Base-by-base conservation (phyloP, 2,888 invertebrate species). In the Cheilosia variabilis region DNA sequence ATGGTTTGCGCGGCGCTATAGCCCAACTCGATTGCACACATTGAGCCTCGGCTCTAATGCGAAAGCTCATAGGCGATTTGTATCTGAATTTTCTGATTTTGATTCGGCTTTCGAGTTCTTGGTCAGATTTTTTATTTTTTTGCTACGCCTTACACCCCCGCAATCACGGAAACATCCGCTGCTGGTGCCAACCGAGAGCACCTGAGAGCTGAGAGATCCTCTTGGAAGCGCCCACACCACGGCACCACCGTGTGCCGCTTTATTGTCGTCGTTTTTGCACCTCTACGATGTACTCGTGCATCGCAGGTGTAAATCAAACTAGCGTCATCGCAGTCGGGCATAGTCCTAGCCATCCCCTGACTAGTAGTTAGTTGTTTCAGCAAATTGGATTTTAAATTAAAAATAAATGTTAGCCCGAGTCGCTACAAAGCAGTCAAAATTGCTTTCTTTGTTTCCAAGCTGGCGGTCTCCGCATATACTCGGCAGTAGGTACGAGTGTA, bases 331-430 rank as follows among this genome's bases (percentile, higher is more conserved):
- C 76, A 52, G 37, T 37, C 37, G 58, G 43, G 60, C 19, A 43
- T 45, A 37, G 63, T 50, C 52, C 41, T 76, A 66, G 69, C 65
- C 62, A 66, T 68, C 43, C 72, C 63, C 66, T 52, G 24, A 17
- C 86, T 81, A 57, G 66, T 84, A 86, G 86, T 86, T 86, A 88
- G 88, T 88, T 88, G 87, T 88, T 87, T 86, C 87, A 86, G 88
- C 88, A 88, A 88, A 88, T 88, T 88, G 88, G 88, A 88, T 88
- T 88, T 88, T 88, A 88, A 88, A 88, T 88, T 88, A 87, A 88
- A 88, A 88, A 88, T 88, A 88, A 88, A 88, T 88, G 88, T 88
- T 88, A 83, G 87, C 87, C 86, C 69, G 87, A 75, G 87, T 82
- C 81, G 87, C 86, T 87, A 88, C 87, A 88, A 88, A 88, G 88